These are phyloP conservation scores for Melanerpes formicivorus DNA, from an alignment of 2,113 vertebrate genomes.

Conservation along the genomic window DNA sequence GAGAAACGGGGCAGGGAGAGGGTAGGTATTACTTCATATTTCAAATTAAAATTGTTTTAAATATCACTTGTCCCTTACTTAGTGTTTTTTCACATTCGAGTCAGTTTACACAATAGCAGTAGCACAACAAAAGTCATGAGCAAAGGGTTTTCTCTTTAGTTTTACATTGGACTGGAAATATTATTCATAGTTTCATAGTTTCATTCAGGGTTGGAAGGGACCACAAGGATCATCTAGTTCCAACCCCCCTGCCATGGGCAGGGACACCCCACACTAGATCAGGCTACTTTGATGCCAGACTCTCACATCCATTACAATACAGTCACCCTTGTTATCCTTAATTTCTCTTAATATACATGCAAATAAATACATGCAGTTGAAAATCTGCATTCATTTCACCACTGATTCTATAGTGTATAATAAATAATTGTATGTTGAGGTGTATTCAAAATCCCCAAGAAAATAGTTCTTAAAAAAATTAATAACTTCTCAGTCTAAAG, in stretches of 20 bases:
- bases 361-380: not conserved
- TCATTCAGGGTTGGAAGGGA: no score
- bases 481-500: not conserved
- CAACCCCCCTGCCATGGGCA: no score
- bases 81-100: not conserved
- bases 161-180: not conserved
- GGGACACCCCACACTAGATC: no score
- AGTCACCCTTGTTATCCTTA: not conserved
- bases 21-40: not conserved
- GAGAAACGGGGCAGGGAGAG: not conserved
- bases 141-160: not conserved
- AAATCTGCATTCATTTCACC: not conserved
- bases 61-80: not conserved
- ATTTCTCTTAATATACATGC: not conserved
- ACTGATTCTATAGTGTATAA: not conserved
- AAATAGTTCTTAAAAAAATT: not conserved
- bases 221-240: no score
- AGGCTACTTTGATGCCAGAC: not conserved
- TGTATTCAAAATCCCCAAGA: not conserved
- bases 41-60: not conserved
- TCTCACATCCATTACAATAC: not conserved
- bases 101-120: not conserved
- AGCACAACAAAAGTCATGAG: not conserved
- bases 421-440: not conserved
- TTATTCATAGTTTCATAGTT: no score